Percentiles rank a stretch among this genome's conserved stretches.
phyloP scores from a whole-genome alignment of 2,797 vertebrate genomes.

The Danio aesculapii region DNA sequence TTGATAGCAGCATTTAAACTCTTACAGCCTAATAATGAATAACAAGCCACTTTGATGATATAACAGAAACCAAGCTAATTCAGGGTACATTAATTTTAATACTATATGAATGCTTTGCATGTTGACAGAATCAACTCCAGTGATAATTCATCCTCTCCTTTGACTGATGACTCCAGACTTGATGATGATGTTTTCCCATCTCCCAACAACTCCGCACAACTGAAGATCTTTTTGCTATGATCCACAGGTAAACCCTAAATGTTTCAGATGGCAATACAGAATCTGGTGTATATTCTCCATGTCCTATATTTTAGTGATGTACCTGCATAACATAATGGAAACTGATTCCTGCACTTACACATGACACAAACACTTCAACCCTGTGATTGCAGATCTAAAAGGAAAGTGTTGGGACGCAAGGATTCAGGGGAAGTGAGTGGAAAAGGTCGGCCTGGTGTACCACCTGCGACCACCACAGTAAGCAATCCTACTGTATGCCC shows the following conservation, averaged over 20 bases:
- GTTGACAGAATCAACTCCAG: conserved; percentile 90
- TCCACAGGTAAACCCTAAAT: conserved; percentile 90
- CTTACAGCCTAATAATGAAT: no score
- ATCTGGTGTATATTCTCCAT: background rate
- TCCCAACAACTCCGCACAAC: conserved; percentile 96
- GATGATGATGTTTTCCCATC: conserved; percentile 91
- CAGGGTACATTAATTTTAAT: background rate
- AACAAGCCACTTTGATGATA: no score
- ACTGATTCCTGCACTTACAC: background rate
- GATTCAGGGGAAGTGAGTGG: conserved; percentile 91
- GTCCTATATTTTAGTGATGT: background rate
- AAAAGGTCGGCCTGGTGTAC: conserved; percentile 85
- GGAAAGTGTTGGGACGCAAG: conserved; percentile 97
- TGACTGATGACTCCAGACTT: conserved; percentile 91
- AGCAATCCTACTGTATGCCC: conserved; percentile 63
- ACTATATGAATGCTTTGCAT: conserved; percentile 1
- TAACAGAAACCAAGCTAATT: no score
- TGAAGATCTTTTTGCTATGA: conserved; percentile 98
- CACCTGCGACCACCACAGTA: conserved; percentile 61
- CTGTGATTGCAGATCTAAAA: conserved; percentile 88
- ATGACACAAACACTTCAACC: background rate
- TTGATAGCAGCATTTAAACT: no score
- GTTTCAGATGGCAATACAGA: background rate
- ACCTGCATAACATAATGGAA: background rate
- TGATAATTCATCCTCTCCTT: conserved; percentile 91